Evolutionary conservation across 2,113 vertebrate genomes (phyloP), one percentile per base, ranked within the genome.

Genomic region (Setophaga kirtlandii): DNA sequence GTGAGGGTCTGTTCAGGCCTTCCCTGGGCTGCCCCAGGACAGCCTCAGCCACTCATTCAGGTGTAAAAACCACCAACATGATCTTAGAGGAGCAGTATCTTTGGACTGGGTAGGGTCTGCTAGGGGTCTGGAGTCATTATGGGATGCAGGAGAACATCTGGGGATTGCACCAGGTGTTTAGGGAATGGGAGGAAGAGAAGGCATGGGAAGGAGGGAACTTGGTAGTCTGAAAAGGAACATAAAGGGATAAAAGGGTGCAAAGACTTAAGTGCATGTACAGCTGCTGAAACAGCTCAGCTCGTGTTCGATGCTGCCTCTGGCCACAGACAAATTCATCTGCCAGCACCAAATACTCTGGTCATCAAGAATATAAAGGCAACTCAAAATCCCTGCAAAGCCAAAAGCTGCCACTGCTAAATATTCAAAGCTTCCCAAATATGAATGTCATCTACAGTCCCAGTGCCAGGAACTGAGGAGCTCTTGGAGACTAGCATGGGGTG

Each of bases 401-500:
- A 75, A 76, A 89, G 55, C 81, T 60, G 33, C 11, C 59, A 50
- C 55, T 52, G 69, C 30, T 52, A 69, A 65, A 49, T 21, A 53
- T 75, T 52, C 55, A 69, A 52, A 87, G 50, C 9, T 60, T 69
- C 39, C 59, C 82, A 93, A 69, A 49, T n/a, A 70, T 6, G 11
- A 69, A 35, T 24, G 33, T 46, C 39, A 87, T 76, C 49, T 27
- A 69, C 33, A 47, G 49, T 6, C 55, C 12, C 33, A 77, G 5
- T 12, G 14, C 16, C 27, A 60, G 21, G 31, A 71, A 68, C 30
- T 15, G 30, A 59, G 33, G 37, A 83, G 13, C 11, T 52, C 13
- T 33, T 20, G 15, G 35, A 55, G 25, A 64, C 19, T 23, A 78
- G 78, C 42, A 44, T 0, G 0, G 17, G 9, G 19, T 27, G n/a